Conservation (phyloP, 2,797 vertebrate species). For the Enteromius fasciolatus region DNA sequence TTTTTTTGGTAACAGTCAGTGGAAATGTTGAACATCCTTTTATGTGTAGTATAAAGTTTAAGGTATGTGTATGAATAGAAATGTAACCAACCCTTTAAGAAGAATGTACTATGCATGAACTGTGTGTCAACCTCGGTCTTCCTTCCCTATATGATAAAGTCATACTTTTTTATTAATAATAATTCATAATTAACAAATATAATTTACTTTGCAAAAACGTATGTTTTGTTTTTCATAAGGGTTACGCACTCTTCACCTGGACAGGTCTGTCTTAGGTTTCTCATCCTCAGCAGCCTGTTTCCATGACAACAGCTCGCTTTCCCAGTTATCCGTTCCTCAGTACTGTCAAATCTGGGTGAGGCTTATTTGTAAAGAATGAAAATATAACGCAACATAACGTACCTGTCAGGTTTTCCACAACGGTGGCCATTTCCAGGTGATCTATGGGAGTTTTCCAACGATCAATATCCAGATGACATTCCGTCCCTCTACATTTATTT, state of each 20-base stretch:
- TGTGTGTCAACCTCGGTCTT: neutral
- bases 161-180: neutral
- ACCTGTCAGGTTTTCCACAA: constrained; percentile 54
- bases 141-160: neutral
- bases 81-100: no score
- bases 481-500: neutral
- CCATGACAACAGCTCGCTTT: constrained; percentile 36
- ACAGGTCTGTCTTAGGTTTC: constrained; percentile 18
- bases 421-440: constrained; percentile 50
- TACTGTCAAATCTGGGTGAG: constrained; percentile 7
- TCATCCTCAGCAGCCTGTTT: constrained; percentile 26
- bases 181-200: neutral
- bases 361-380: neutral
- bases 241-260: constrained; percentile 1
- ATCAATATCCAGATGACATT: constrained; percentile 6
- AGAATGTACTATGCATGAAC: neutral
- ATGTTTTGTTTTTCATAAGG: neutral
- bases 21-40: neutral
- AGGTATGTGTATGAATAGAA: neutral
- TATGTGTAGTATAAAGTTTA: neutral
- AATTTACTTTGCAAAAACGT: neutral
- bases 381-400: constrained; percentile 23
- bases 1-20: neutral
- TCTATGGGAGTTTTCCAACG: neutral
- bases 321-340: neutral